Evolutionary conservation across 2,113 vertebrate species (phyloP).

Genomic region (Tupaia tana): DNA sequence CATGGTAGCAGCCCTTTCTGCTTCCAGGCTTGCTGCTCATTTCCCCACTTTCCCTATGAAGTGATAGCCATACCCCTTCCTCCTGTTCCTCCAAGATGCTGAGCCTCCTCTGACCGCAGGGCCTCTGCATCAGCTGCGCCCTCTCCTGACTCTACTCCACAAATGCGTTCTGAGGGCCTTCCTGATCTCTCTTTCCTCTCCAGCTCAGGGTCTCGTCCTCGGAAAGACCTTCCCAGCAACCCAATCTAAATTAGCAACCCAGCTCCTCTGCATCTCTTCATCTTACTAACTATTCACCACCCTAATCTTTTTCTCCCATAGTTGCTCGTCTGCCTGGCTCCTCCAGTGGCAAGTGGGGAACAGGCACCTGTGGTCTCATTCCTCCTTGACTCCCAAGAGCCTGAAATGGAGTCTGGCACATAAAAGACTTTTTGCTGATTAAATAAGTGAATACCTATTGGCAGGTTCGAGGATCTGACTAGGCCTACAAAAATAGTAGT

Average conservation of each 20-base stretch:
- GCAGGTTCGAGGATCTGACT: background rate
- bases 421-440: background rate
- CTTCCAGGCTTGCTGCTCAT: background rate
- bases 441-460: background rate
- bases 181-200: background rate
- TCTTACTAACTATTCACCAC: background rate
- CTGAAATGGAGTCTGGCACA: background rate
- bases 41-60: background rate
- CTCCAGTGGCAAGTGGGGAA: background rate
- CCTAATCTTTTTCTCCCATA: background rate
- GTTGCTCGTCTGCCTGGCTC: background rate
- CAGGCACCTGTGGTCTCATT: background rate
- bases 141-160: background rate
- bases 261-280: background rate
- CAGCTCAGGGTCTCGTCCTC: background rate
- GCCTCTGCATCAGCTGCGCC: background rate
- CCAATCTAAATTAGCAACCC: background rate
- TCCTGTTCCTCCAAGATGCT: background rate
- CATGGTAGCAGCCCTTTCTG: background rate
- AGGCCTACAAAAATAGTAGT: background rate
- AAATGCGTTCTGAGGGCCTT: background rate
- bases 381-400: background rate
- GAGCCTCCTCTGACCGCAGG: background rate
- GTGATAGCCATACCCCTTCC: background rate
- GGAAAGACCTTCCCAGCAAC: background rate